phyloP scores from a whole-genome alignment of 2,888 invertebrate species.

The Scaptomyza flava region DNA sequence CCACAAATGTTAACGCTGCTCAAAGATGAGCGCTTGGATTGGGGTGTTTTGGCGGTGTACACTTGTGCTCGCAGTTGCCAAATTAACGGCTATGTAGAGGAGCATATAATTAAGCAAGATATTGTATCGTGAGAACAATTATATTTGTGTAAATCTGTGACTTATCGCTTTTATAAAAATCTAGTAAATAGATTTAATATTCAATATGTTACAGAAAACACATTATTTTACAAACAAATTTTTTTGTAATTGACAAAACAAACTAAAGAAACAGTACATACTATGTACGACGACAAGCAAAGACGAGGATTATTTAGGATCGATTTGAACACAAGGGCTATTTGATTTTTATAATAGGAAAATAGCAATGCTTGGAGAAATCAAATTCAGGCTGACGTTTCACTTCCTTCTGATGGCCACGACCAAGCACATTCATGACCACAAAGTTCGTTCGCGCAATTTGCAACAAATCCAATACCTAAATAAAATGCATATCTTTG shows the following conservation, averaged over 20 bases:
- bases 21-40: conserved; percentile 91
- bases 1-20: conserved; percentile 91
- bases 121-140: conserved; percentile 71
- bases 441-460: conserved; percentile 98
- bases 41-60: conserved; percentile 94
- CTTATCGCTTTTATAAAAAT: too few species aligned
- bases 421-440: conserved; percentile 95
- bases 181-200: too few species aligned
- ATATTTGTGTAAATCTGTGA: too few species aligned
- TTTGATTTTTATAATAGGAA: conserved; percentile 92
- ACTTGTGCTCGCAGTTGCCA: conserved; percentile 93
- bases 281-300: conserved; percentile 12
- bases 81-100: conserved; percentile 88
- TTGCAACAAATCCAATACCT: conserved; percentile 92
- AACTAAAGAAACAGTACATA: conserved; percentile 8
- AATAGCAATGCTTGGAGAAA: conserved; percentile 94
- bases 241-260: conserved; percentile 54
- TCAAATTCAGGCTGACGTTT: conserved; percentile 95
- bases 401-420: conserved; percentile 95
- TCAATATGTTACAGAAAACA: background rate
- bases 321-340: conserved; percentile 42
- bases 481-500: conserved; percentile 82
- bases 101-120: conserved; percentile 95
- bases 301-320: conserved; percentile 19
- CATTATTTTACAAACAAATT: conserved; percentile 40